These are phyloP conservation scores for Muscidifurax raptorellus DNA, from an alignment of 1,140 invertebrate genomes.

Conservation along the genomic window DNA sequence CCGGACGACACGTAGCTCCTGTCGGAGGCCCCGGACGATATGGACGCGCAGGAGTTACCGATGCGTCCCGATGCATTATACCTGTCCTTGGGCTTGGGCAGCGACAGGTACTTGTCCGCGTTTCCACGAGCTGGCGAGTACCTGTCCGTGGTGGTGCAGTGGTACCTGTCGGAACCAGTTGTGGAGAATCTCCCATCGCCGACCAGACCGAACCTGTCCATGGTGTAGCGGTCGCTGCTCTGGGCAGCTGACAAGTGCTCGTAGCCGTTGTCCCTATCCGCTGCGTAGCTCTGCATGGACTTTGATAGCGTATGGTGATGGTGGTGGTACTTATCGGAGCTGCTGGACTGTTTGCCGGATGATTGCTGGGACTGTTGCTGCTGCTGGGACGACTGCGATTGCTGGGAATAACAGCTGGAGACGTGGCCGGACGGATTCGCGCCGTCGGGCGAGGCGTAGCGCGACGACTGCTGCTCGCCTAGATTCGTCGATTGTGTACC, in stretches of 20 bases:
- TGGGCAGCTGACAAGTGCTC: constrained; percentile 59
- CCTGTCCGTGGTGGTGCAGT: constrained; percentile 61
- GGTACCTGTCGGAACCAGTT: constrained; percentile 65
- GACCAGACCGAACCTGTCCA: constrained; percentile 29
- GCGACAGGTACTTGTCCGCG: constrained; percentile 72
- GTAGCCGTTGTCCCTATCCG: constrained; percentile 41
- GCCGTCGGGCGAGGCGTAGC: constrained; percentile 58
- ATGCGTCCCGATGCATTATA: constrained; percentile 65
- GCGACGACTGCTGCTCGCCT: constrained; percentile 26
- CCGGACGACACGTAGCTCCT: constrained; percentile 61
- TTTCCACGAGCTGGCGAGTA: constrained; percentile 67
- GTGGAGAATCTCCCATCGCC: constrained; percentile 53
- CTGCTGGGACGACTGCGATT: neutral
- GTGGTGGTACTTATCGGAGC: constrained; percentile 61
- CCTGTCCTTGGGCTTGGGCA: constrained; percentile 74
- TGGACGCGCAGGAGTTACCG: constrained; percentile 69
- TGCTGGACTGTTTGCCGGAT: constrained; percentile 29
- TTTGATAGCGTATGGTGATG: constrained; percentile 56
- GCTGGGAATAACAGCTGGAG: constrained; percentile 53
- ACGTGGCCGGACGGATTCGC: constrained; percentile 45
- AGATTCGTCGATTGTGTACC: constrained; percentile 57
- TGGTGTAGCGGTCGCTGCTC: constrained; percentile 60
- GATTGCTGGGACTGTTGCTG: constrained; percentile 24
- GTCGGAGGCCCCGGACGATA: constrained; percentile 61
- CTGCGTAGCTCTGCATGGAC: constrained; percentile 58